Base-by-base conservation (phyloP, 2,113 vertebrate genomes). In the Thomomys bottae region DNA sequence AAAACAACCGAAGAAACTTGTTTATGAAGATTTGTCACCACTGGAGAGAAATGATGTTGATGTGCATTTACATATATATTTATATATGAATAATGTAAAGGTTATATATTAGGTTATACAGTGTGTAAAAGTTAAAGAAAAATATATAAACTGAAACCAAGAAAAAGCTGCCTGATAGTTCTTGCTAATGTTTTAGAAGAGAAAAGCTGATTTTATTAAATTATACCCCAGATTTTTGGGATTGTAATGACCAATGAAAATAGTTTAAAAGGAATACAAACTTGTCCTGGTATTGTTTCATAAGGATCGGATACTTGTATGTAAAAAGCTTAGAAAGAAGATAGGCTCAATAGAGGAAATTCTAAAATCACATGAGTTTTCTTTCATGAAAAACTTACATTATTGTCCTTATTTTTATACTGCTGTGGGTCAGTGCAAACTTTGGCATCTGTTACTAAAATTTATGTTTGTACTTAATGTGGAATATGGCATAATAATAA, bases 141-240 rank as follows among this genome's bases (percentile, higher is more conserved):
- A 59, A 8, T 84, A 68, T 26, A 82, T 61, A 89, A 76, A 78
- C n/a, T 68, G 30, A 81, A 90, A n/a, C n/a, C 64, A 76, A 90
- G 54, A 68, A 72, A 92, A 80, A 88, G 8, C 45, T 36, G 34
- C 67, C 15, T 38, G 78, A 77, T 64, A 8, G 9, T 11, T 72
- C 63, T 36, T 75, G 45, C 63, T 92, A 66, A 59, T 76, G n/a
- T 90, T 86, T 83, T 78, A 90, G 77, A 90, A 80, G 10, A 85
- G 71, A 91, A 94, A 84, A 40, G 81, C 5, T 88, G 63, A 57
- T 81, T 49, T 87, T 87, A 36, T 54, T 83, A 84, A 78, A 61
- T 3, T 77, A 2, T 49, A 75, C 45, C 4, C 20, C 36, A 80
- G 24, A 64, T 70, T 79, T 79, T 87, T 45, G 82, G 72, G 21